Base-by-base conservation (phyloP, 1,140 invertebrate genomes). In the Halyomorpha halys region DNA sequence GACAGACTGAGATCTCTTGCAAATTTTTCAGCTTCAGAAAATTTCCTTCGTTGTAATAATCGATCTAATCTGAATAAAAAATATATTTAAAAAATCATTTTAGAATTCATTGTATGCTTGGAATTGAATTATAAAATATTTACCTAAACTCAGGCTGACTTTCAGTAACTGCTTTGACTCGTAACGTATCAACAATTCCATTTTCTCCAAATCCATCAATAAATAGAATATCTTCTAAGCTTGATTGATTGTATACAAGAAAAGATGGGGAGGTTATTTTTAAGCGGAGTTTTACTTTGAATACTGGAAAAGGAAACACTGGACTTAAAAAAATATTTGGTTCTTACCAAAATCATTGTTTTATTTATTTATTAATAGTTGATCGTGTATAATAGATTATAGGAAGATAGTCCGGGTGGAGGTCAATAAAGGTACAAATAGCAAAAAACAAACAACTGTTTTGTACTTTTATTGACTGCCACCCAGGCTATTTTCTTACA, bases 1-100 rank as follows among this genome's bases (percentile, higher is more conserved):
- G 73, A 68, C n/a, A 78, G 68, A 54, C 68, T 66, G 68, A 74
- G 75, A 61, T 72, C 72, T n/a, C 44, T 62, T 2, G 76, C 76
- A 68, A 78, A 77, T 30, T 62, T 65, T 66, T 74, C 70, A 15
- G 77, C 77, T 69, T 74, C 73, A 19, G 74, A 68, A 63, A 76
- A 78, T 67, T 75, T 74, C 30, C 67, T 66, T 61, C 69, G 68
- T 62, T 69, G 72, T 44, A 77, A 62, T 44, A 78, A 71, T 67
- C 74, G 69, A 47, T 73, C 70, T 13, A 77, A 70, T 18, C 74
- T 72, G 63, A 64, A 69, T 65, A n/a, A 27, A 59, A 30, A 30
- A 30, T 30, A 30, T 4, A 30, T 4, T n/a, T 8, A 30, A 4
- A 39, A 39, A 39, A 39, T 39, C 34, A 39, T 39, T 39, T 11